Conservation (phyloP, 2,888 invertebrate species). For the Dynastes hyllus region DNA sequence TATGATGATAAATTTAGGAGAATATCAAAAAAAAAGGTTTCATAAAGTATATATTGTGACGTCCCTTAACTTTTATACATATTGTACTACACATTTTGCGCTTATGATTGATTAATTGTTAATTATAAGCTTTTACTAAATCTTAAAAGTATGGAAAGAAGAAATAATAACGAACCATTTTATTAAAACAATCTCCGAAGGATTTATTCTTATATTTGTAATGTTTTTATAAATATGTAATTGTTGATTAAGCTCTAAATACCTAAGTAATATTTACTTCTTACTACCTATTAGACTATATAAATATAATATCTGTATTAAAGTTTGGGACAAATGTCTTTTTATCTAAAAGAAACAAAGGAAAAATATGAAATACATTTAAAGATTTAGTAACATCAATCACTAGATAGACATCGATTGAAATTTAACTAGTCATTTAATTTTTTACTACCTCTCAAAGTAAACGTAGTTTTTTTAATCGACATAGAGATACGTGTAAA, state of each 20-base stretch:
- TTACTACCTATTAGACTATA: conserved; percentile 47
- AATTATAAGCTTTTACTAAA: conserved; percentile 54
- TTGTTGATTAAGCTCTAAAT: conserved; percentile 57
- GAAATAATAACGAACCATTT: conserved; percentile 54
- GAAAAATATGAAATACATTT: conserved; percentile 62
- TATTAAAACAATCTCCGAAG: conserved; percentile 54
- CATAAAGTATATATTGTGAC: conserved; percentile 63
- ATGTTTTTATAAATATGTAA: conserved; percentile 54
- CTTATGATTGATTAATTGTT: conserved; percentile 53
- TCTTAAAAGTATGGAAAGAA: conserved; percentile 39
- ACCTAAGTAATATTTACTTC: conserved; percentile 54
- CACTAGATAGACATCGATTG: conserved; percentile 60
- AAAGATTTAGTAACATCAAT: conserved; percentile 64
- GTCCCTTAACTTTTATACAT: conserved; percentile 71
- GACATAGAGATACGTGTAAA: conserved; percentile 13
- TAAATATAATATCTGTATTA: conserved; percentile 60
- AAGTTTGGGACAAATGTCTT: conserved; percentile 64
- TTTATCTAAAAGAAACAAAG: conserved; percentile 48
- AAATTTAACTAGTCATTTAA: conserved; percentile 61
- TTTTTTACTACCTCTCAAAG: conserved; percentile 62
- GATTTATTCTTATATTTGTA: conserved; percentile 55
- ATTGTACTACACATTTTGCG: conserved; percentile 57
- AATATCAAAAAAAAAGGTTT: conserved; percentile 65
- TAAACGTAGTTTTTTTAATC: conserved; percentile 30
- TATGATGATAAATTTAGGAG: conserved; percentile 61